Evolutionary conservation across 2,888 invertebrate genomes (phyloP).

Genomic region (Drosophila suboccidentalis): DNA sequence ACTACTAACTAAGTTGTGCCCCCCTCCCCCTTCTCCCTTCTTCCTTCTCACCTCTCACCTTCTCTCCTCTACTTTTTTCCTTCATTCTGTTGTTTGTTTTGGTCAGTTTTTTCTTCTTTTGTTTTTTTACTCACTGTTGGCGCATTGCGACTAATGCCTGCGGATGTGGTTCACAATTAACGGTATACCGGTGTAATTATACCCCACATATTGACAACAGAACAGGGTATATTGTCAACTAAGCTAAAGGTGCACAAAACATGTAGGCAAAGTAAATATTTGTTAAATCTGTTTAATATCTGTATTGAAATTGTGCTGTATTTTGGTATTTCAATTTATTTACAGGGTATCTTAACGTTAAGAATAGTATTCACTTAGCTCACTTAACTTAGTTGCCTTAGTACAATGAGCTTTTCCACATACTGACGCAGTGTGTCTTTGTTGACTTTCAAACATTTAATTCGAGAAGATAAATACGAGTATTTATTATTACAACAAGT

Average conservation of each 20-base stretch:
- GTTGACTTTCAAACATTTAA: conserved; percentile 11
- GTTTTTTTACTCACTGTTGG: conserved; percentile 39
- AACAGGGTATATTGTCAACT: conserved; percentile 1
- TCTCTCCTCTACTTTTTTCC: neutral
- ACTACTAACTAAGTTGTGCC: conserved; percentile 40
- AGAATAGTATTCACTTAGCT: neutral
- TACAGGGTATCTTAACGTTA: conserved; percentile 7
- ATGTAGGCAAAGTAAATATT: neutral
- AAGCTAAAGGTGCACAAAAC: neutral
- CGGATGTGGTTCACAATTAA: conserved; percentile 64
- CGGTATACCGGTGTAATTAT: conserved; percentile 48
- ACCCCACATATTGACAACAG: conserved; percentile 7
- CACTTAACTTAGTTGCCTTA: conserved; percentile 6
- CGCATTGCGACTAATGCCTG: conserved; percentile 71
- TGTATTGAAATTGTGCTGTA: neutral
- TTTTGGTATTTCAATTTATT: neutral
- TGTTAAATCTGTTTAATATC: no score
- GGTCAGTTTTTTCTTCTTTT: conserved; percentile 19
- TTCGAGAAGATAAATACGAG: conserved; percentile 1
- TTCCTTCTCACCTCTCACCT: neutral
- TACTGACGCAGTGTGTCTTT: conserved; percentile 21
- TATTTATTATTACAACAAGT: neutral
- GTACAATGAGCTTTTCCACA: conserved; percentile 18
- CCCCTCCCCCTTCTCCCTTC: neutral
- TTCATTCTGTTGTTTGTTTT: conserved; percentile 17